Conservation (phyloP, 2,888 invertebrate species). For the Taphrorychus bicolor region DNA sequence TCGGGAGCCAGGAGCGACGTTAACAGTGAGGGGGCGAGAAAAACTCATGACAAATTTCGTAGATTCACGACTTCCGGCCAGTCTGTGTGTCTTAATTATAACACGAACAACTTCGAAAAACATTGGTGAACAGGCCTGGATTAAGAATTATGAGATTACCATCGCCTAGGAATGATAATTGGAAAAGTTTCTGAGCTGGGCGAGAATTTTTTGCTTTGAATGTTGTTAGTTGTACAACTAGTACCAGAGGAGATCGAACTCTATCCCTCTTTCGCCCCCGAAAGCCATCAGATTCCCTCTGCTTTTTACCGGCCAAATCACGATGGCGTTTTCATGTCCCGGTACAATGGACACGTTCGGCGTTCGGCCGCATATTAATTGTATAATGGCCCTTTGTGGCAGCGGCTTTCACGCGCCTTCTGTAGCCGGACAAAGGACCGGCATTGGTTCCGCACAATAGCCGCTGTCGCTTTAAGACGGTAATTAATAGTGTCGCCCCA, state of each 20-base stretch:
- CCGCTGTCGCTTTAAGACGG: conserved; percentile 18
- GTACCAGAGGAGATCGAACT: not conserved
- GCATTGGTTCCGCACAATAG: conserved; percentile 19
- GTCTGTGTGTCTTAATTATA: conserved; percentile 22
- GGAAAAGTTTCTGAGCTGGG: not conserved
- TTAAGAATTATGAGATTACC: conserved; percentile 15
- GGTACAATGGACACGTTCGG: conserved; percentile 27
- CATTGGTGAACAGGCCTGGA: conserved; percentile 9
- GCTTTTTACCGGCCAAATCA: conserved; percentile 26
- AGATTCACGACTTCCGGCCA: conserved; percentile 19
- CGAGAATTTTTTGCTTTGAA: no score
- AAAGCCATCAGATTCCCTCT: not conserved
- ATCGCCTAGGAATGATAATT: not conserved
- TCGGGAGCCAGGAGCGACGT: not conserved
- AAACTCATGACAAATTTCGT: conserved; percentile 14
- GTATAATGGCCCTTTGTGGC: conserved; percentile 31
- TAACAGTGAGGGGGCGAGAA: not conserved
- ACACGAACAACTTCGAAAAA: conserved; percentile 11
- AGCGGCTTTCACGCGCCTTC: conserved; percentile 27
- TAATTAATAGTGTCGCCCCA: conserved; percentile 31
- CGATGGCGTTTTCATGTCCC: conserved; percentile 30
- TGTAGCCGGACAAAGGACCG: conserved; percentile 21
- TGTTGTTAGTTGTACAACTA: no score
- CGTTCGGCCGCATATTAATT: conserved; percentile 37
- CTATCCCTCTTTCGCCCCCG: not conserved